Conservation (phyloP, 2,113 vertebrate species). For the Notarius lentiginosus region DNA sequence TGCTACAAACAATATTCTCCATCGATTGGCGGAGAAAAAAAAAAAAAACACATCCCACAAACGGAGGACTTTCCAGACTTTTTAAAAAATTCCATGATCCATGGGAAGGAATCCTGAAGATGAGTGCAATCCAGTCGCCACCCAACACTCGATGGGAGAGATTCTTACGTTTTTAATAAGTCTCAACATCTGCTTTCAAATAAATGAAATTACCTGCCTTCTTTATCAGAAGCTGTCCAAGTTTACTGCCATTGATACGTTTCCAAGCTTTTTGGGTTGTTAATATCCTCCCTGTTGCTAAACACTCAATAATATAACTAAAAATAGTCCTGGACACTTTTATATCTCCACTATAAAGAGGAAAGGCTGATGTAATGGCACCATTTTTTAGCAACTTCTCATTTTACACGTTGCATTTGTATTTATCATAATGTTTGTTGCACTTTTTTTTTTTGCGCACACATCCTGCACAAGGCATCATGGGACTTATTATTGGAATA, state of each 20-base stretch:
- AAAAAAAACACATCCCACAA: no score
- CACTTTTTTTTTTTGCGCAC: not conserved
- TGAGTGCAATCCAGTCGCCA: not conserved
- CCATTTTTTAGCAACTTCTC: not conserved
- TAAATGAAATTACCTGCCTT: not conserved
- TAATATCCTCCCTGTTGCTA: not conserved
- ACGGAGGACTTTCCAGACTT: no score
- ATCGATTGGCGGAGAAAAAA: no score
- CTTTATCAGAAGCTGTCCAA: not conserved
- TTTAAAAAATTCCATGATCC: no score
- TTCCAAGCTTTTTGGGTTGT: not conserved
- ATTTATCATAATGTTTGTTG: slow-evolving; percentile 6
- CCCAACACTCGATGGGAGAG: not conserved
- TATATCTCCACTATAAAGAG: not conserved
- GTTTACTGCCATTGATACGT: not conserved
- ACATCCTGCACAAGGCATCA: slow-evolving; percentile 10
- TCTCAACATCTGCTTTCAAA: not conserved
- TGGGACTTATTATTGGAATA: not conserved
- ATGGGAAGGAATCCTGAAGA: not conserved
- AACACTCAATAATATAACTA: not conserved
- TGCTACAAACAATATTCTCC: no score
- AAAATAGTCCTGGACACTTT: not conserved
- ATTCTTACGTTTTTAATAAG: not conserved
- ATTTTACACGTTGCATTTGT: not conserved
- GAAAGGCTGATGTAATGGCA: not conserved